A percentile compares a stretch with the other conserved stretches of the same genome.
Evolutionary conservation across 2,113 vertebrate genomes (phyloP).

Genomic region (Scomber scombrus): DNA sequence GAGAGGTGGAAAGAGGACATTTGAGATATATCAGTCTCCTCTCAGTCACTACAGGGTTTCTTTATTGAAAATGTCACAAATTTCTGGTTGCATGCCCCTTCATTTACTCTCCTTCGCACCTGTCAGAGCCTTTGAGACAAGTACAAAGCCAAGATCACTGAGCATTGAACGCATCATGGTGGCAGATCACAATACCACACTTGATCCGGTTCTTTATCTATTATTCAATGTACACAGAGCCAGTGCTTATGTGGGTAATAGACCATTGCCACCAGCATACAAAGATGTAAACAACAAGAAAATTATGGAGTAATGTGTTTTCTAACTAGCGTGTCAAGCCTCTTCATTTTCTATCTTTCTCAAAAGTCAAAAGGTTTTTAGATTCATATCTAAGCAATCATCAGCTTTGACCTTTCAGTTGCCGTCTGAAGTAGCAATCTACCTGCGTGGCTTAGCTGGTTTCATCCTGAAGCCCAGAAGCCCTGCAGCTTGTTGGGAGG

Average conservation of each 20-base stretch:
- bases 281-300: neutral
- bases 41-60: conserved; percentile 22
- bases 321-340: too few species aligned
- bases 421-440: neutral
- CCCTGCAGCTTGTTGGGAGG: conserved; percentile 24
- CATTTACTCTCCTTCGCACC: conserved; percentile 24
- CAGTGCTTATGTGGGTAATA: too few species aligned
- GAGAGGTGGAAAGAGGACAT: conserved; percentile 22
- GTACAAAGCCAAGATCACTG: conserved; percentile 49
- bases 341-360: too few species aligned
- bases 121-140: conserved; percentile 51
- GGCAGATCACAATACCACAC: neutral
- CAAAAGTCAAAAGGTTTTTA: too few species aligned
- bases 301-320: too few species aligned
- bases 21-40: conserved; percentile 15
- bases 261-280: too few species aligned
- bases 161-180: conserved; percentile 30
- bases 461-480: conserved; percentile 31
- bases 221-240: neutral
- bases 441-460: conserved; percentile 33
- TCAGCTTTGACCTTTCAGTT: conserved; percentile 4
- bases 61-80: conserved; percentile 48
- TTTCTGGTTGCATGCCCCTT: conserved; percentile 46
- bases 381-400: too few species aligned
- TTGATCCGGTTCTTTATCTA: conserved; percentile 12